These are phyloP conservation scores for Centropus bengalensis DNA, from an alignment of 2,113 vertebrate species.

Conservation along the genomic window DNA sequence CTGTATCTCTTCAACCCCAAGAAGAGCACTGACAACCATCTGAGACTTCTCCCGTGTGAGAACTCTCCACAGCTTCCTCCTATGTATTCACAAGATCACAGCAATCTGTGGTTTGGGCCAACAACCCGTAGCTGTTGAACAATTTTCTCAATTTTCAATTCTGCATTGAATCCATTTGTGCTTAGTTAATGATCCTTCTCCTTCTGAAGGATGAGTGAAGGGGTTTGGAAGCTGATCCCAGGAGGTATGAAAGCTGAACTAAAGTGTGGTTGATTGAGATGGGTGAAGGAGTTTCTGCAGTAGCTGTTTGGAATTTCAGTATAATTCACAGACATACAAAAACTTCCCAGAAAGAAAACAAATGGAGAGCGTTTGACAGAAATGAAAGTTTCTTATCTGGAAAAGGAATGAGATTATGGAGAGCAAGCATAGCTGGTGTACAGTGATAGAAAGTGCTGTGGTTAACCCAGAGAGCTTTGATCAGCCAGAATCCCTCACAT, in stretches of 20 bases:
- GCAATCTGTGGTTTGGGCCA: constrained; percentile 2
- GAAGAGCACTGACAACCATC: not conserved
- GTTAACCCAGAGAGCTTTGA: not conserved
- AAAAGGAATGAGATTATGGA: not conserved
- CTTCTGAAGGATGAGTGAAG: not conserved
- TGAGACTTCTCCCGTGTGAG: not conserved
- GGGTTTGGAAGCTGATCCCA: constrained; percentile 8
- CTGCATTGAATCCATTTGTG: constrained; percentile 23
- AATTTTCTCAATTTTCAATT: not conserved
- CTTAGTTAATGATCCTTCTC: constrained; percentile 34
- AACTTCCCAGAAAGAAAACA: constrained; percentile 8
- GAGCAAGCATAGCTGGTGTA: not conserved
- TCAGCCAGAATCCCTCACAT: not conserved
- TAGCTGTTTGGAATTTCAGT: constrained; percentile 23
- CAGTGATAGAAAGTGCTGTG: not conserved
- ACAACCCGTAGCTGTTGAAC: not conserved
- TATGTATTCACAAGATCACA: constrained; percentile 37
- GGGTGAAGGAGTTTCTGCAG: not conserved
- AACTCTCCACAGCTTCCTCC: constrained; percentile 28
- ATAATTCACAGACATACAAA: not conserved
- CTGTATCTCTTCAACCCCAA: not conserved
- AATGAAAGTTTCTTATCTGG: not conserved
- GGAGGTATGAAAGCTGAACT: not conserved
- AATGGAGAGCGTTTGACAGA: not conserved
- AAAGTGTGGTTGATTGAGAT: not conserved